phyloP scores from a whole-genome alignment of 1,140 invertebrate species.

The Carposina sasakii region DNA sequence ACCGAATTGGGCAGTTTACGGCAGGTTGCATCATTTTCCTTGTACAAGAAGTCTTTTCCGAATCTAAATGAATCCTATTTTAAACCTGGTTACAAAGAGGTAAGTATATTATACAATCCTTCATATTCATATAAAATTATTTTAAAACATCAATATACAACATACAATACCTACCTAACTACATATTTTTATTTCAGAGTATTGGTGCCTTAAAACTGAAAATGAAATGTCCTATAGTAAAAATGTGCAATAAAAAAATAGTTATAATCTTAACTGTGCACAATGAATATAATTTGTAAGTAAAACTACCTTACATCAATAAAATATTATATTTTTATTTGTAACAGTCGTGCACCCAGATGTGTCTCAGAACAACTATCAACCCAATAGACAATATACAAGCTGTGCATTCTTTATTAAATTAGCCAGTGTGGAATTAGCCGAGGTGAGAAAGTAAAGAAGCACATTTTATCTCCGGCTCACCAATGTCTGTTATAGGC shows the following conservation, averaged over 20 bases:
- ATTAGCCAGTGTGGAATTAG: too few relatives aligned
- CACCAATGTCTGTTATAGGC: too few relatives aligned
- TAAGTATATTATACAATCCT: too few relatives aligned
- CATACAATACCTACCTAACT: too few relatives aligned
- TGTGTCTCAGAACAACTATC: too few relatives aligned
- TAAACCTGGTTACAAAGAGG: constrained; percentile 25
- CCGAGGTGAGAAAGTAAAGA: too few relatives aligned
- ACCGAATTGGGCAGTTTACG: constrained; percentile 38
- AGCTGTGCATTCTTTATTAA: too few relatives aligned
- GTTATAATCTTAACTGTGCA: constrained; percentile 33
- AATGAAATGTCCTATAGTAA: constrained; percentile 29
- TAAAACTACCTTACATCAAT: constrained; percentile 13
- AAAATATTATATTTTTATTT: constrained; percentile 7
- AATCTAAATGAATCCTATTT: constrained; percentile 28
- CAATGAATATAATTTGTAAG: constrained; percentile 48
- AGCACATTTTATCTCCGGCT: too few relatives aligned
- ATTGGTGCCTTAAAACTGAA: constrained; percentile 19
- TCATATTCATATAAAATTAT: too few relatives aligned
- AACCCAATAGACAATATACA: too few relatives aligned
- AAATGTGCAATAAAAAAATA: constrained; percentile 48
- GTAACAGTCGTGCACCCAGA: too few relatives aligned
- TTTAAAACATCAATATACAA: too few relatives aligned
- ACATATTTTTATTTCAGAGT: constrained; percentile 19
- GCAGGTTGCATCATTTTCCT: constrained; percentile 34
- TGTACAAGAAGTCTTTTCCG: constrained; percentile 31